Conservation (phyloP, 2,113 vertebrate genomes). For the Scomber colias region DNA sequence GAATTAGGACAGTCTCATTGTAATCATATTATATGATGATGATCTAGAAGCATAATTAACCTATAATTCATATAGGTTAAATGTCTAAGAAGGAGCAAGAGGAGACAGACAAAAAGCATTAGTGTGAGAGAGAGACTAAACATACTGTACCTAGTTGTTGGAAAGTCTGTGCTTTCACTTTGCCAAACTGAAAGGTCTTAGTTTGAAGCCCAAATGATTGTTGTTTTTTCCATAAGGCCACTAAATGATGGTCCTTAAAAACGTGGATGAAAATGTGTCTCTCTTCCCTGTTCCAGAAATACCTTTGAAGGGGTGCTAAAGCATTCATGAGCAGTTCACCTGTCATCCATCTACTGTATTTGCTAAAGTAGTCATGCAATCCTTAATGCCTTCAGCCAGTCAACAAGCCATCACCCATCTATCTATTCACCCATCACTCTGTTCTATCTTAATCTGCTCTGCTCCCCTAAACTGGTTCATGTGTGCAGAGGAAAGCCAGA, state of each 20-base stretch:
- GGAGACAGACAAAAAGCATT: constrained; percentile 27
- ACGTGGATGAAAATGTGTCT: constrained; percentile 10
- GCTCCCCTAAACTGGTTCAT: constrained; percentile 24
- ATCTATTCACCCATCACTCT: constrained; percentile 21
- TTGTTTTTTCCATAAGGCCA: constrained; percentile 70
- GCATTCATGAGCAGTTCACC: constrained; percentile 16
- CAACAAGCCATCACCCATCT: background rate
- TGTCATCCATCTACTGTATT: constrained; percentile 23
- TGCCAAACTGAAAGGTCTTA: constrained; percentile 66
- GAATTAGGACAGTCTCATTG: constrained; percentile 18
- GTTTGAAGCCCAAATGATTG: constrained; percentile 61
- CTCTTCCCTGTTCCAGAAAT: constrained; percentile 16
- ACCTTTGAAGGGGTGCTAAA: constrained; percentile 24
- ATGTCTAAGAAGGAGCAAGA: constrained; percentile 10
- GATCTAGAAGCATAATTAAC: background rate
- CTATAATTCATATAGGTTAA: constrained; percentile 13
- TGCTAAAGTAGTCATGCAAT: constrained; percentile 13
- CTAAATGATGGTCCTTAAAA: constrained; percentile 44
- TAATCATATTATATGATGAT: constrained; percentile 5
- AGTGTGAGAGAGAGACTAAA: constrained; percentile 62
- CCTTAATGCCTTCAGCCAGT: constrained; percentile 3
- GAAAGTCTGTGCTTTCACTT: constrained; percentile 67
- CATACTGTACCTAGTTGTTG: constrained; percentile 66
- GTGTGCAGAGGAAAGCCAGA: background rate
- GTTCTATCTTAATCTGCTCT: constrained; percentile 28